Conservation (phyloP, 1,140 invertebrate genomes). For the Procambarus virginalis region DNA sequence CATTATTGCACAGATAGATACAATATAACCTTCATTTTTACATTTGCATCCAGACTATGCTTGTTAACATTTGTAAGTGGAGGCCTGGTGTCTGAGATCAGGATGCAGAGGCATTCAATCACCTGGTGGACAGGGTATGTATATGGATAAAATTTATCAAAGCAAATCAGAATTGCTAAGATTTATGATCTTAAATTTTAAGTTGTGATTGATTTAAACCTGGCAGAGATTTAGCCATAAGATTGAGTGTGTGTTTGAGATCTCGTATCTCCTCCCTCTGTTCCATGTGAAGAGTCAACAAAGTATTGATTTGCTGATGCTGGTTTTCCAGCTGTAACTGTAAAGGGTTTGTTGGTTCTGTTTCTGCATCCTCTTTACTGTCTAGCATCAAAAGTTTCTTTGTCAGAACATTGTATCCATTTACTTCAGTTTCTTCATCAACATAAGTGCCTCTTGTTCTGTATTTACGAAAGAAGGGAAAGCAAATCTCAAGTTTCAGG, state of each 20-base stretch:
- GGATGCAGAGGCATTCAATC: too few relatives aligned
- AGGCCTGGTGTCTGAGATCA: too few relatives aligned
- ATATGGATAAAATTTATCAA: too few relatives aligned
- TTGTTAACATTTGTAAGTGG: too few relatives aligned
- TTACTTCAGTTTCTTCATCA: slow-evolving; percentile 5
- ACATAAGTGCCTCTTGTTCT: slow-evolving; percentile 3
- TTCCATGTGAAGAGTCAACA: slow-evolving; percentile 38
- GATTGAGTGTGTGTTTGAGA: slow-evolving; percentile 40
- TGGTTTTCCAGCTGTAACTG: slow-evolving; percentile 13
- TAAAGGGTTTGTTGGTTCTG: slow-evolving; percentile 2
- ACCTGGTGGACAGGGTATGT: too few relatives aligned
- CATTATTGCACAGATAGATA: too few relatives aligned
- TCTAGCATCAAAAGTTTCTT: slow-evolving; percentile 42
- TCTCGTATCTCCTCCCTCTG: slow-evolving; percentile 40
- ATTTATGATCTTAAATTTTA: too few relatives aligned
- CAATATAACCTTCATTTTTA: too few relatives aligned
- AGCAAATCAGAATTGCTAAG: too few relatives aligned
- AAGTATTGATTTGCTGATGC: slow-evolving; percentile 3
- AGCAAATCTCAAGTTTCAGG: slow-evolving; percentile 42
- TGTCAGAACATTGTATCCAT: neutral
- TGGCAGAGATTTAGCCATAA: slow-evolving; percentile 12
- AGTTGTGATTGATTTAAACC: neutral
- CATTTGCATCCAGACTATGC: too few relatives aligned
- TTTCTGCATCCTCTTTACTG: slow-evolving; percentile 17
- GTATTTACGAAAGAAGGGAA: slow-evolving; percentile 27